Evolutionary conservation across 2,113 vertebrate species (phyloP), one percentile per base, ranked within the genome.

Genomic region (Electrona antarctica): DNA sequence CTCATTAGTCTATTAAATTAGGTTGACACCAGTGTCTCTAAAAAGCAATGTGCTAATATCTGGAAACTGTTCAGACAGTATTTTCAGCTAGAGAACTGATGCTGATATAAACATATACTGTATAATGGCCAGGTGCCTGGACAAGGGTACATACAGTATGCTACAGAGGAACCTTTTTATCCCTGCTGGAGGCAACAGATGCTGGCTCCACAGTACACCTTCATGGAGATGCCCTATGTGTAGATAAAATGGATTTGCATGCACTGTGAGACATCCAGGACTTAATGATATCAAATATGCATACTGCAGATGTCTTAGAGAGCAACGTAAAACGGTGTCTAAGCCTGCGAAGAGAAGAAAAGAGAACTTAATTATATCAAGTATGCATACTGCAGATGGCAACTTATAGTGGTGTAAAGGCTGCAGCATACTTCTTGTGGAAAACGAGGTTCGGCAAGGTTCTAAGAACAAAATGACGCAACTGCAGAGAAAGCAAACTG

Each of bases 111-210:
- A 63, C 3, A 63, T 9, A n/a, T 54, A 11, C 56, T 49, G 56
- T 21, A 65, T 70, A 77, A 76, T 63, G 14, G 55, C 73, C 70
- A 78, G 67, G 41, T 83, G 74, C 80, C 61, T 74, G 56, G 59
- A 64, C 64, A 55, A 48, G 52, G 62, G 62, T 66, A 54, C 79
- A 85, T 85, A n/a, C n/a, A n/a, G n/a, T n/a, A 69, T 87, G 77
- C 29, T 58, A 3, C 48, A 54, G 69, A 59, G 46, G 67, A 15
- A 78, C 57, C 33, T 69, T 80, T 72, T 67, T 69, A 80, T 77
- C 13, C 1, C 7, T 59, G 47, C 14, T 78, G 57, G 59, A 85
- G 58, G 54, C 33, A 85, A 73, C 81, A 85, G 73, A 83, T 82
- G 78, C 50, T 78, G 8, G 58, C 15, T 60, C 47, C 64, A 50